phyloP scores from a whole-genome alignment of 2,113 vertebrate species.

The rabbit (Oryctolagus cuniculus) region mOryCun1.1 NC_091439.1:90817501-90818000 shows the following conservation, averaged over 20 bases:
- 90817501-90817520: neutral
- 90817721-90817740: neutral
- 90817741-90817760: neutral
- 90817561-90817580: neutral
- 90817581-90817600: neutral
- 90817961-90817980: too few species aligned
- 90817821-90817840: neutral
- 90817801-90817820: neutral
- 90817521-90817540: neutral
- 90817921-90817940: neutral
- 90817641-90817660: neutral
- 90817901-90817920: neutral
- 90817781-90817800: neutral
- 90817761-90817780: neutral
- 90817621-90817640: neutral
- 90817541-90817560: neutral
- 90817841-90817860: neutral
- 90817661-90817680: neutral
- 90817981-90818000: neutral
- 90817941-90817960: too few species aligned
- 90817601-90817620: neutral
- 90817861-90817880: neutral
- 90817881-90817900: neutral
- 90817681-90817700: neutral
- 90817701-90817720: rapidly evolving